phyloP scores from a whole-genome alignment of 2,888 invertebrate genomes.

The Philereme vetulata region DNA sequence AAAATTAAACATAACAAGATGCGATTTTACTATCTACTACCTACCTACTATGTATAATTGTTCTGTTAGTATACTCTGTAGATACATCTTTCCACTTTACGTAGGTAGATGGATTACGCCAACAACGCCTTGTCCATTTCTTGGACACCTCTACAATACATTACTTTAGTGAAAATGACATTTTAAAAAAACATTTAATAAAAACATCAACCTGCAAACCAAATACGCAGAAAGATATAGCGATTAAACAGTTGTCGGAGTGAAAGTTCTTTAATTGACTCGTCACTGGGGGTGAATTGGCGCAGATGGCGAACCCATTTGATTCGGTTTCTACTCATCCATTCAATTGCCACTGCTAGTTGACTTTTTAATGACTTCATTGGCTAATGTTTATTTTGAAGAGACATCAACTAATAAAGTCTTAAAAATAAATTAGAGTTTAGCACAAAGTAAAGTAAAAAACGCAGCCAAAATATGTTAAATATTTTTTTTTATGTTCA shows the following conservation, averaged over 20 bases:
- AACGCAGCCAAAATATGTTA: no score
- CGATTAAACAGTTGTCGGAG: slow-evolving; percentile 5
- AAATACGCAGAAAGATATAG: neutral
- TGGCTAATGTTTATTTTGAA: slow-evolving; percentile 11
- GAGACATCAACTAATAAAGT: neutral
- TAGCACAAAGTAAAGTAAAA: no score
- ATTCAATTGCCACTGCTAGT: slow-evolving; percentile 25
- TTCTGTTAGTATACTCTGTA: no score
- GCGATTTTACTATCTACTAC: no score
- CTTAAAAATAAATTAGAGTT: no score
- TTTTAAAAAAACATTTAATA: neutral
- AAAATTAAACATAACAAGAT: no score
- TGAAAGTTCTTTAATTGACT: slow-evolving; percentile 29
- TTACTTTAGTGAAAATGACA: neutral
- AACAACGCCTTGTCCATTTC: no score
- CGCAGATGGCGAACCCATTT: slow-evolving; percentile 41
- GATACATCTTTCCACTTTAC: no score
- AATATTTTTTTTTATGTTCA: no score
- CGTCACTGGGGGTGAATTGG: slow-evolving; percentile 23
- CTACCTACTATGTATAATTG: no score
- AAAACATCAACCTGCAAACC: no score
- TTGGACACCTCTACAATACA: neutral
- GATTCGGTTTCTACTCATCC: slow-evolving; percentile 28
- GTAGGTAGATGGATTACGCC: no score
- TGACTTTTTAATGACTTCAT: slow-evolving; percentile 23